Evolutionary conservation across 2,888 invertebrate species (phyloP).

Genomic region (Chymomyza fuscimana): DNA sequence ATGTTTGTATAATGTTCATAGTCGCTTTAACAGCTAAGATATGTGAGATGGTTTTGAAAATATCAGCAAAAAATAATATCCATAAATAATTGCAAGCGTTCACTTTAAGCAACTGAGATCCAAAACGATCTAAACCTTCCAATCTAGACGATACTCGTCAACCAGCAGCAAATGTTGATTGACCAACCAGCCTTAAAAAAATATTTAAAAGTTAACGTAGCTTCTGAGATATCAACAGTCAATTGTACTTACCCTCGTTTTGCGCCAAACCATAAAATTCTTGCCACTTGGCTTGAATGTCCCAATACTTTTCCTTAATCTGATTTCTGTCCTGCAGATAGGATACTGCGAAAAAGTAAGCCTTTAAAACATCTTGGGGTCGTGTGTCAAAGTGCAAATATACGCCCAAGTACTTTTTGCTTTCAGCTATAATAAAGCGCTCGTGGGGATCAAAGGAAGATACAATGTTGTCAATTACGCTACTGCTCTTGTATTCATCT

Average conservation of each 20-base stretch:
- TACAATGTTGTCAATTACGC: constrained; percentile 78
- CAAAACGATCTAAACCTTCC: constrained; percentile 72
- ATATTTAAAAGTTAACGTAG: not conserved
- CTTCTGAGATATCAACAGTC: not conserved
- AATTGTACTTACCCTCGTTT: constrained; percentile 77
- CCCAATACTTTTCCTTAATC: constrained; percentile 80
- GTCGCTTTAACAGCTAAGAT: constrained; percentile 56
- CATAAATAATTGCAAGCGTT: constrained; percentile 21
- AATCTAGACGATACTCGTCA: constrained; percentile 83
- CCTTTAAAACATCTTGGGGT: constrained; percentile 78
- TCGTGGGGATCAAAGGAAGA: constrained; percentile 80
- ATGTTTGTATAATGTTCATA: constrained; percentile 40
- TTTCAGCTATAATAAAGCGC: constrained; percentile 79
- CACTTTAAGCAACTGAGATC: constrained; percentile 39
- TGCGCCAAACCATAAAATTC: constrained; percentile 78
- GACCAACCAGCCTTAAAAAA: constrained; percentile 82
- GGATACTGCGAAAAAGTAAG: constrained; percentile 79
- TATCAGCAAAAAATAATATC: constrained; percentile 5
- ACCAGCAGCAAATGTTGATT: constrained; percentile 82
- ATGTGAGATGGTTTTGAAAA: constrained; percentile 50
- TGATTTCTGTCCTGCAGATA: constrained; percentile 79
- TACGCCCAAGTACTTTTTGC: constrained; percentile 77
- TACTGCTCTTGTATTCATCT: constrained; percentile 78
- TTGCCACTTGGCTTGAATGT: constrained; percentile 81
- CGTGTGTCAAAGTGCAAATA: constrained; percentile 80